These are phyloP conservation scores for Perdita meconis DNA, from an alignment of 2,888 invertebrate genomes.

Conservation along the genomic window DNA sequence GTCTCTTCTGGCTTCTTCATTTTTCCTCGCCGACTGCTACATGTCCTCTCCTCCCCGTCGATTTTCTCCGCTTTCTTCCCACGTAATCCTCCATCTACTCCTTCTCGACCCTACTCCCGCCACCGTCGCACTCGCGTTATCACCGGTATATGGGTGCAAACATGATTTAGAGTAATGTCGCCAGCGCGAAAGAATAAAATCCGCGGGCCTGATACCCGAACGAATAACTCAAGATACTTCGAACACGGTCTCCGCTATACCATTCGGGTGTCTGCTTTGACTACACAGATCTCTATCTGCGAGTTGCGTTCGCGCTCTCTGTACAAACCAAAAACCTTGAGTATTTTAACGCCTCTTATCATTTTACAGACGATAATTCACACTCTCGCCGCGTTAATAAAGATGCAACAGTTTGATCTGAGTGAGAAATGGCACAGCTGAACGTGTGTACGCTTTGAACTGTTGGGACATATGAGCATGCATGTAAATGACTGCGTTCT, in stretches of 20 bases:
- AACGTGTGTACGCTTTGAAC: neutral
- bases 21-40: slow-evolving; percentile 29
- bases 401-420: neutral
- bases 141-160: slow-evolving; percentile 75
- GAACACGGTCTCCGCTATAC: neutral
- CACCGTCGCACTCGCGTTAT: slow-evolving; percentile 15
- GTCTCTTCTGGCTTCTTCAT: slow-evolving; percentile 44
- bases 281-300: neutral
- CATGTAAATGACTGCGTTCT: neutral
- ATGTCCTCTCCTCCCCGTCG: slow-evolving; percentile 24
- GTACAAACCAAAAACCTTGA: too few relatives aligned
- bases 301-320: neutral
- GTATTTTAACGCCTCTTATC: neutral
- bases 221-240: slow-evolving; percentile 74
- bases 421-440: neutral
- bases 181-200: slow-evolving; percentile 73
- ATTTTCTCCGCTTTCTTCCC: slow-evolving; percentile 27
- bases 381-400: neutral
- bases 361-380: neutral
- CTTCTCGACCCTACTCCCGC: neutral
- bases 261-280: neutral
- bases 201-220: slow-evolving; percentile 61
- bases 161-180: slow-evolving; percentile 78
- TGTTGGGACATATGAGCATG: too few relatives aligned
- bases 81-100: slow-evolving; percentile 30